Evolutionary conservation across 1,140 invertebrate genomes (phyloP).

Genomic region (Maniola jurtina): DNA sequence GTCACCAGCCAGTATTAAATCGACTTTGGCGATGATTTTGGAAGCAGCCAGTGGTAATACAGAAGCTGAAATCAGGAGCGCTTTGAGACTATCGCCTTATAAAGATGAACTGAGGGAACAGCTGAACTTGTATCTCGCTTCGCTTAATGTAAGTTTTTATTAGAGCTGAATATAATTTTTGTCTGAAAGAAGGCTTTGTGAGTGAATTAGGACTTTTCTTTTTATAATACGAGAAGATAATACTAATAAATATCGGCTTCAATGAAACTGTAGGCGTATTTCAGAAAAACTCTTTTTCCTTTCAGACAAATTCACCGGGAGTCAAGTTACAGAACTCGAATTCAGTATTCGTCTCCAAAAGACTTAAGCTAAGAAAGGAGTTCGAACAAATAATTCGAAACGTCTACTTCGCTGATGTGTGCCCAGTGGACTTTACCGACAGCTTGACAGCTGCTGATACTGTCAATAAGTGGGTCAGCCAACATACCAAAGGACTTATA

Average conservation of each 20-base stretch:
- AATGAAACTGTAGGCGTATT: neutral
- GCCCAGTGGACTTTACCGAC: slow-evolving; percentile 77
- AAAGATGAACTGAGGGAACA: slow-evolving; percentile 66
- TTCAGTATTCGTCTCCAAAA: slow-evolving; percentile 78
- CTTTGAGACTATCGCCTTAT: slow-evolving; percentile 79
- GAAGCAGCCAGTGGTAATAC: slow-evolving; percentile 81
- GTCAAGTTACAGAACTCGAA: slow-evolving; percentile 76
- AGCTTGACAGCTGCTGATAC: slow-evolving; percentile 46
- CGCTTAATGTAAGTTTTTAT: slow-evolving; percentile 72
- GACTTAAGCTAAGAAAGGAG: slow-evolving; percentile 56
- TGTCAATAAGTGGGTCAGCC: slow-evolving; percentile 83
- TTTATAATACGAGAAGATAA: too few relatives aligned
- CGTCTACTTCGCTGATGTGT: slow-evolving; percentile 64
- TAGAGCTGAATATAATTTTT: neutral
- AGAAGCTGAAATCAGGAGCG: slow-evolving; percentile 79
- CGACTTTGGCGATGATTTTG: slow-evolving; percentile 81
- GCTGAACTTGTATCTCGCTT: slow-evolving; percentile 70
- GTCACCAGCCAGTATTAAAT: slow-evolving; percentile 84
- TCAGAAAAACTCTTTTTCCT: slow-evolving; percentile 13
- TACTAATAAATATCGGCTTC: neutral
- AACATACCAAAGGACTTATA: slow-evolving; percentile 81
- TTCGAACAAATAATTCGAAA: slow-evolving; percentile 65
- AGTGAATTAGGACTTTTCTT: too few relatives aligned
- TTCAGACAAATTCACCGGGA: slow-evolving; percentile 52
- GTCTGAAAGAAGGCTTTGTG: too few relatives aligned